Evolutionary conservation across 2,888 invertebrate genomes (phyloP).

Genomic region (Apantesis nais): DNA sequence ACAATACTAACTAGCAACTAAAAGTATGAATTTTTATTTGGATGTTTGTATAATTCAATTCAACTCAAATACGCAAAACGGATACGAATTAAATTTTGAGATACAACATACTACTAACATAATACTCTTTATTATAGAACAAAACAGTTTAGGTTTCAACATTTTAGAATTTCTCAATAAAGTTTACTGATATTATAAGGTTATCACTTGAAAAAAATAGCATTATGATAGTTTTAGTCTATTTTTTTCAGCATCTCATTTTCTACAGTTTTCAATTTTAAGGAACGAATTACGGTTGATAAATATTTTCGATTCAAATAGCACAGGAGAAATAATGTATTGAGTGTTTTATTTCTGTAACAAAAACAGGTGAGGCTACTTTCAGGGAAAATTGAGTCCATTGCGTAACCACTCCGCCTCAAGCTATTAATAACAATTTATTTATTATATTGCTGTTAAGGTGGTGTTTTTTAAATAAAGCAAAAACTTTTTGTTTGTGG

Average conservation of each 20-base stretch:
- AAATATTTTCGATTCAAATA: neutral
- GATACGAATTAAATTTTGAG: too few species aligned
- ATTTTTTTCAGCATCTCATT: neutral
- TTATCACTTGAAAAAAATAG: too few species aligned
- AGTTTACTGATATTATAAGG: too few species aligned
- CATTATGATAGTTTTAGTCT: neutral
- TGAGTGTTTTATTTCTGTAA: constrained; percentile 15
- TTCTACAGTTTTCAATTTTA: neutral
- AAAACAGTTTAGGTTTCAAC: neutral
- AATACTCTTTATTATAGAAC: too few species aligned
- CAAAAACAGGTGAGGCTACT: constrained; percentile 23
- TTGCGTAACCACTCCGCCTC: constrained; percentile 20
- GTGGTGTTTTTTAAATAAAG: constrained; percentile 5
- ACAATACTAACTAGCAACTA: too few species aligned
- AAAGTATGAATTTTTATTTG: too few species aligned
- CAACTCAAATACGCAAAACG: too few species aligned
- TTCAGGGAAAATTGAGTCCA: constrained; percentile 21
- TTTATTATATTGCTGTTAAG: constrained; percentile 12
- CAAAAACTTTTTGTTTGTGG: constrained; percentile 5
- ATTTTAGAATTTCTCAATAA: too few species aligned
- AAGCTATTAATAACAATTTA: constrained; percentile 36
- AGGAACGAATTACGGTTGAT: neutral
- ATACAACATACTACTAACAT: too few species aligned
- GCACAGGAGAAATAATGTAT: constrained; percentile 4
- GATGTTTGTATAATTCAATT: too few species aligned